phyloP scores from a whole-genome alignment of 2,888 invertebrate genomes.

The Syrphus vitripennis region DNA sequence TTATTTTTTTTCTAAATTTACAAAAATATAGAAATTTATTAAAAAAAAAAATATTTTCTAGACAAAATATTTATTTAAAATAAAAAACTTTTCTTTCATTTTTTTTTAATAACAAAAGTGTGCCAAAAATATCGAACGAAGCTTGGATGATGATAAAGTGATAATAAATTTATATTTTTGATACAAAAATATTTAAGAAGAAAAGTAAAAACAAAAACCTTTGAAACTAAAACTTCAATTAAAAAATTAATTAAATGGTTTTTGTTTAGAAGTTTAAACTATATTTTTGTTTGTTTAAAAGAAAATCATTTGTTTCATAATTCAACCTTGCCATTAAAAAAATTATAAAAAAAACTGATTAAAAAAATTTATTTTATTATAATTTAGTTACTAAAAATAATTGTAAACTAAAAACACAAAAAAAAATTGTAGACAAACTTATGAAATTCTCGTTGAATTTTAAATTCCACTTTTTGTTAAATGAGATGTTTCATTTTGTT shows the following conservation, averaged over 20 bases:
- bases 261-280: conserved; percentile 19
- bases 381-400: neutral
- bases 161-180: conserved; percentile 72
- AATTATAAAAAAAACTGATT: neutral
- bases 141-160: conserved; percentile 63
- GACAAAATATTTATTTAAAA: conserved; percentile 20
- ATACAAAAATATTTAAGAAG: conserved; percentile 46
- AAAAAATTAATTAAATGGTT: neutral
- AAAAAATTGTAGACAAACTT: neutral
- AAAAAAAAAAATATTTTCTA: conserved; percentile 33
- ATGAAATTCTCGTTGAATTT: neutral
- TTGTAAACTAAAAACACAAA: neutral
- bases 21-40: neutral
- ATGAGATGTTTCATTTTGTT: conserved; percentile 42
- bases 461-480: conserved; percentile 7
- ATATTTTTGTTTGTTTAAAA: conserved; percentile 58
- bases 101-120: conserved; percentile 52
- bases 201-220: too few relatives aligned
- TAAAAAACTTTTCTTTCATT: conserved; percentile 26
- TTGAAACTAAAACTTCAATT: neutral
- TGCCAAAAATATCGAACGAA: conserved; percentile 69
- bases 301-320: conserved; percentile 54
- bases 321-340: conserved; percentile 66
- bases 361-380: neutral
- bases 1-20: neutral